These are phyloP conservation scores for Pterois miles DNA, from an alignment of 2,797 vertebrate species.

Conservation along the genomic window DNA sequence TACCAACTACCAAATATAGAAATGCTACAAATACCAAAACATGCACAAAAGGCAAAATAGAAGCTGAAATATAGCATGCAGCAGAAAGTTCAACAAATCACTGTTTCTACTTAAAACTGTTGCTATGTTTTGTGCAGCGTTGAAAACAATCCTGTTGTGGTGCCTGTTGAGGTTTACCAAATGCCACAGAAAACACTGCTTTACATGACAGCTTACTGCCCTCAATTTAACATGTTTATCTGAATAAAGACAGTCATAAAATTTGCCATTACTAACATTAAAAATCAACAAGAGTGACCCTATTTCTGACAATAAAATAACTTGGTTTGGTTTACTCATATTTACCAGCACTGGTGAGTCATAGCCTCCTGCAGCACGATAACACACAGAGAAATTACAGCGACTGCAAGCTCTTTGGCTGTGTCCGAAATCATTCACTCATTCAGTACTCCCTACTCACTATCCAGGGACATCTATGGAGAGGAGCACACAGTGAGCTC, in stretches of 20 bases:
- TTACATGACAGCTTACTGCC: not conserved
- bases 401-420: no score
- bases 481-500: no score
- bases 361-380: not conserved
- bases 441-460: no score
- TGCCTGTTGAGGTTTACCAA: not conserved
- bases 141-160: not conserved
- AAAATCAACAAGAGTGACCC: not conserved
- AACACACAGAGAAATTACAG: not conserved
- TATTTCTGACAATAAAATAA: slow-evolving; percentile 13
- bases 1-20: not conserved
- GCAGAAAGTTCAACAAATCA: no score
- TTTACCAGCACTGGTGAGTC: slow-evolving; percentile 10
- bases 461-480: no score
- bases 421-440: no score
- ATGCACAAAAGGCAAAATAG: not conserved
- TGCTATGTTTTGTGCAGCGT: not conserved
- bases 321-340: slow-evolving; percentile 1
- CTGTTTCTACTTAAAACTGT: not conserved
- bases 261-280: slow-evolving; percentile 6
- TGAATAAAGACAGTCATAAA: not conserved
- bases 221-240: not conserved
- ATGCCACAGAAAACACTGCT: not conserved
- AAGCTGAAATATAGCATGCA: not conserved
- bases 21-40: not conserved